Conservation (phyloP, 2,113 vertebrate genomes). For the Myotis davidii region DNA sequence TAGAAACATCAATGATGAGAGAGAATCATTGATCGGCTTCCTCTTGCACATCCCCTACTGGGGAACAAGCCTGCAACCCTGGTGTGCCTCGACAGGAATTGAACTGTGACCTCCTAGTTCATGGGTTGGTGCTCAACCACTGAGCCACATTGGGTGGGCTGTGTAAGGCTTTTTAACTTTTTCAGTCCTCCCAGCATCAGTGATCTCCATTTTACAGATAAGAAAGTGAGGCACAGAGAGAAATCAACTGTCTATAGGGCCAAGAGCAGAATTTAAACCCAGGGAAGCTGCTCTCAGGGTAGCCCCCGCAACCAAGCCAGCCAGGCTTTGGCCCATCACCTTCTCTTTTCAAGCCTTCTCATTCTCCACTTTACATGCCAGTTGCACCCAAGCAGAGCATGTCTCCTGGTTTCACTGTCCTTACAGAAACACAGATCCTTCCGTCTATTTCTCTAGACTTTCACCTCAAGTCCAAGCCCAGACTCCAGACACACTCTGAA, state of each 20-base stretch:
- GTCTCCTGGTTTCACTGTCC: not conserved
- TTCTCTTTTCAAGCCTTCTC: not conserved
- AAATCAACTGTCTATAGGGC: not conserved
- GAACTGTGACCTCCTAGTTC: no score
- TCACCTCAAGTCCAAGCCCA: slow-evolving; percentile 52
- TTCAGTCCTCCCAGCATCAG: not conserved
- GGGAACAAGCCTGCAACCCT: no score
- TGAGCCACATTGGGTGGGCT: no score
- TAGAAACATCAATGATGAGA: no score
- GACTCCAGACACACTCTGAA: not conserved
- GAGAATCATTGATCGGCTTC: no score
- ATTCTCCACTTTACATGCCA: not conserved
- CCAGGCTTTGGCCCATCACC: not conserved
- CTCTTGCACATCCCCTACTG: no score
- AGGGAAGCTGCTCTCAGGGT: not conserved
- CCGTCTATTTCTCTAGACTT: slow-evolving; percentile 31
- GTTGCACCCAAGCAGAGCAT: not conserved
- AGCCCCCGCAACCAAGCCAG: not conserved
- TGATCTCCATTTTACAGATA: not conserved
- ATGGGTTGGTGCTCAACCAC: no score
- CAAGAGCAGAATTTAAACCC: not conserved
- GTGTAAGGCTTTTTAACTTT: not conserved
- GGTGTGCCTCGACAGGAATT: no score
- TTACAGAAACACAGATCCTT: not conserved
- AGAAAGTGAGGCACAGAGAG: not conserved